A percentile compares a stretch with the other conserved stretches of the same genome.
Conservation (phyloP, 64 coral and sea anemone species). For the Exaiptasia diaphana region DNA sequence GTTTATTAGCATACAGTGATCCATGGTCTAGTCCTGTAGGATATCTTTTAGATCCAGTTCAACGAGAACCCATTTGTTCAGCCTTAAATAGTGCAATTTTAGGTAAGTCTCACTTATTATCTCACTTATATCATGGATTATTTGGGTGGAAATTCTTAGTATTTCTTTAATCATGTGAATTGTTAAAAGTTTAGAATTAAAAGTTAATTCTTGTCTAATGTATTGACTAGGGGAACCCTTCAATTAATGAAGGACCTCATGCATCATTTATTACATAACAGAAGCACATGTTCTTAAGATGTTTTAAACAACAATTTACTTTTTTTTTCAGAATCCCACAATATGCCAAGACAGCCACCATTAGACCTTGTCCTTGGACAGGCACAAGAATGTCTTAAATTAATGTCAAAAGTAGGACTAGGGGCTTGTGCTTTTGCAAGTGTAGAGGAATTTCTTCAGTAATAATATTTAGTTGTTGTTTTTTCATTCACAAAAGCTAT, state of each 20-base stretch:
- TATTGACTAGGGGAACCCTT: too few species aligned
- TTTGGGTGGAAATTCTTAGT: neutral
- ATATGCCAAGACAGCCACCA: conserved; percentile 93
- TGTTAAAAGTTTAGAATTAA: too few species aligned
- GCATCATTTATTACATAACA: too few species aligned
- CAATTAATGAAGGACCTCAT: too few species aligned
- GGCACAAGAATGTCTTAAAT: conserved; percentile 85
- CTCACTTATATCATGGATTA: neutral
- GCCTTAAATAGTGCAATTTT: conserved; percentile 98
- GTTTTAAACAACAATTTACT: neutral
- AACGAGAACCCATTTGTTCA: conserved; percentile 92
- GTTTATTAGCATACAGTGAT: conserved; percentile 92
- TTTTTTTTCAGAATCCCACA: conserved; percentile 82
- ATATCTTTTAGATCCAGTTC: conserved; percentile 86
- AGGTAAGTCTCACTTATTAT: conserved; percentile 68
- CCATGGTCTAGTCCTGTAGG: conserved; percentile 87
- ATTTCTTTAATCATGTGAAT: neutral
- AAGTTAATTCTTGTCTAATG: too few species aligned
- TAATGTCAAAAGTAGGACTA: conserved; percentile 89
- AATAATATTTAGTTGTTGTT: neutral
- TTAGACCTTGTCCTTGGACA: conserved; percentile 89
- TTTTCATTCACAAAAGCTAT: too few species aligned
- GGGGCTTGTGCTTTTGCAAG: conserved; percentile 97
- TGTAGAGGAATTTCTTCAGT: conserved; percentile 82
- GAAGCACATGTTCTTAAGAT: too few species aligned